Evolutionary conservation across 2,888 invertebrate species (phyloP).

Genomic region (Arrhopalites spinosus): DNA sequence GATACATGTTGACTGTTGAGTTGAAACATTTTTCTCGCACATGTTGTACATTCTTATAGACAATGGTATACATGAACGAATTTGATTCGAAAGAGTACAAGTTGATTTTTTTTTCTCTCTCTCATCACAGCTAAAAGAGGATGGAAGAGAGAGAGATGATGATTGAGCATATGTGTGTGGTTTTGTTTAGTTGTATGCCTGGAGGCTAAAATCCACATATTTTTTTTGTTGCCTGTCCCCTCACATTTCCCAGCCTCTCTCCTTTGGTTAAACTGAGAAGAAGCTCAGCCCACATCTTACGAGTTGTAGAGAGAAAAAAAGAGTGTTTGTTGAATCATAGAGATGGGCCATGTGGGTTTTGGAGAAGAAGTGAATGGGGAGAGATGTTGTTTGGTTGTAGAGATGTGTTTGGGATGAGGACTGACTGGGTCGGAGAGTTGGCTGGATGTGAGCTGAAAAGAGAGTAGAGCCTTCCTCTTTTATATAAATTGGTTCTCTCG

Average conservation of each 20-base stretch:
- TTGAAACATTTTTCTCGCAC: no score
- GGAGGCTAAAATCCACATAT: neutral
- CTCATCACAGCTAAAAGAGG: no score
- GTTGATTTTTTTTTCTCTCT: no score
- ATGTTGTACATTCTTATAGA: no score
- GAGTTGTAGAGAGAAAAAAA: neutral
- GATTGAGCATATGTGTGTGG: neutral
- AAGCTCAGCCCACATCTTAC: neutral
- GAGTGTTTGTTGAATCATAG: no score
- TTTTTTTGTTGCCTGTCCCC: neutral
- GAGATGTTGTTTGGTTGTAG: conserved; percentile 10
- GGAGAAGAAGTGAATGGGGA: conserved; percentile 6
- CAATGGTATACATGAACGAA: no score
- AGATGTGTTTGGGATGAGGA: neutral
- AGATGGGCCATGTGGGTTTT: neutral
- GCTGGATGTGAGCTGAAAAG: neutral
- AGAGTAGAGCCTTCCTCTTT: neutral
- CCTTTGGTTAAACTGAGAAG: conserved; percentile 8
- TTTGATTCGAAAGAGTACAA: no score
- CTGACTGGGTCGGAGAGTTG: neutral
- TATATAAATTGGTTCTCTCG: conserved; percentile 21
- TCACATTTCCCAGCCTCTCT: conserved; percentile 6
- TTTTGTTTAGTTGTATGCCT: neutral
- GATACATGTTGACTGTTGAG: no score
- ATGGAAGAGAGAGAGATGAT: neutral